Base-by-base conservation (phyloP, 2,113 vertebrate species). In the Rhynchomys soricoides region DNA sequence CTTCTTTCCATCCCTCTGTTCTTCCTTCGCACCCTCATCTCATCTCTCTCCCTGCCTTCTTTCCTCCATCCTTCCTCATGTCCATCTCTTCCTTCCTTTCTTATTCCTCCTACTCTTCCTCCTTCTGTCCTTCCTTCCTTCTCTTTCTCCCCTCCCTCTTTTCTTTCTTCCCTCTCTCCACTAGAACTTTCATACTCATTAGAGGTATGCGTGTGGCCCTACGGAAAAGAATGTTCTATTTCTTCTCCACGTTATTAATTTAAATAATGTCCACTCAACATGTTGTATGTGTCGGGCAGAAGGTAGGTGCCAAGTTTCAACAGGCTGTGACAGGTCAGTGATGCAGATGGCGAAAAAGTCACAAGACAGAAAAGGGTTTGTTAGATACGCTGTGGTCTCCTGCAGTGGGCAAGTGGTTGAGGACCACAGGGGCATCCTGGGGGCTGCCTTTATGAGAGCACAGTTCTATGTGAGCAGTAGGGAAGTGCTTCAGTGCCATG, bases 71-170 rank as follows among this genome's bases (percentile, higher is more conserved):
- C 17, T 59, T 45, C 26, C 34, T 31, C n/a, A 1, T 9, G 31
- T 29, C 62, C 26, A 64, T 62, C 26, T 31, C 15, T 19, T 31
- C 16, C 29, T 59, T 31, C 7, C 9, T 37, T 57, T 7, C 10
- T 13, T 24, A 12, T 40, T 7, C 37, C 13, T 24, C 8, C 45
- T 37, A 3, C 6, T 15, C 19, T 21, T 43, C n/a, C 34, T 13
- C 0, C 24, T 10, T 15, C 5, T 3, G 5, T n/a, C 12, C 5
- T 37, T n/a, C 7, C n/a, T 17, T 40, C 7, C 22, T 29, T 29
- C 52, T 12, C 9, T 24, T 21, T 16, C 0, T 70, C 21, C 19
- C 5, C 43, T 59, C 17, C 19, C 66, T 52, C 1, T 37, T 9
- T 37, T 68, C n/a, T 10, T 31, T 50, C 64, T 37, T 37, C 13